A percentile compares a stretch with the other conserved stretches of the same genome.
These are phyloP conservation scores for Nothoprocta perdicaria DNA, from an alignment of 2,113 vertebrate genomes.

Conservation along the genomic window DNA sequence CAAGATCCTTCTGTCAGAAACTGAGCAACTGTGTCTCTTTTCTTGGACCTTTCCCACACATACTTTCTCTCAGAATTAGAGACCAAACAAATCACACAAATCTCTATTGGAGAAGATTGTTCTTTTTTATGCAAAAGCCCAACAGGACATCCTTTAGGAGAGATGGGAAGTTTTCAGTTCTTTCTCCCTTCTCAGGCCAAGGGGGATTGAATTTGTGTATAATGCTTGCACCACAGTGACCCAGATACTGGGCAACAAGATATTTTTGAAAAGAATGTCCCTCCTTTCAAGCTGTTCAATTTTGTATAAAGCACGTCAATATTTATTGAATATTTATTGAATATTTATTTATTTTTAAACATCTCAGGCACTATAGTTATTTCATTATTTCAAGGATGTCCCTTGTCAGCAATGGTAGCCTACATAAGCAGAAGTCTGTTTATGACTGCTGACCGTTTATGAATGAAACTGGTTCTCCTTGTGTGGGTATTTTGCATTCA, in stretches of 20 bases:
- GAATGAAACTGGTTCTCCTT: neutral
- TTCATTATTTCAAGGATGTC: neutral
- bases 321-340: neutral
- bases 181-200: neutral
- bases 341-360: neutral
- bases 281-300: neutral
- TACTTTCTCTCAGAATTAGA: neutral
- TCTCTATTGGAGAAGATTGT: neutral
- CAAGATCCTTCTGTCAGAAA: neutral
- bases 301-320: neutral
- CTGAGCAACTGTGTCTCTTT: neutral
- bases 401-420: neutral
- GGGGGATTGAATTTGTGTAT: neutral
- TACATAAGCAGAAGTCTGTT: neutral
- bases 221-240: neutral
- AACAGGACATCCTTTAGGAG: neutral
- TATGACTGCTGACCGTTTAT: neutral
- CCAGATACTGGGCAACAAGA: neutral
- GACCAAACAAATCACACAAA: neutral
- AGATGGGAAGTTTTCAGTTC: neutral
- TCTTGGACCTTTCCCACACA: neutral
- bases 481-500: neutral
- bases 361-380: neutral
- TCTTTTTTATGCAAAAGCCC: constrained; percentile 10
- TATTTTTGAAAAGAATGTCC: constrained; percentile 2